Percentiles rank a stretch among this genome's conserved stretches.
Evolutionary conservation across 2,113 vertebrate genomes (phyloP).

Genomic region (Hippocampus zosterae): DNA sequence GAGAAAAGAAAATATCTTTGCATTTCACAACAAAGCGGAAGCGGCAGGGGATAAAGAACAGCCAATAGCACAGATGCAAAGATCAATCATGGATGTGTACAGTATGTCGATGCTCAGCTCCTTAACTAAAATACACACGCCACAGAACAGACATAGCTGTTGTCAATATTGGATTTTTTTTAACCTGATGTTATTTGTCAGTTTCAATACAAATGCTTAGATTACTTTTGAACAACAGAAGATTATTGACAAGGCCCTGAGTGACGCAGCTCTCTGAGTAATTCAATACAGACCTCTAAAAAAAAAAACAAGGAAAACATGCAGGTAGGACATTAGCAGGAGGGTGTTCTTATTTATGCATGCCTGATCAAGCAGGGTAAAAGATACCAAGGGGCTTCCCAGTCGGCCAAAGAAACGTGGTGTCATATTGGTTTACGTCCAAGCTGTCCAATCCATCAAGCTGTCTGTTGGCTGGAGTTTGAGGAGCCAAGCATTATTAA

Average conservation of each 20-base stretch:
- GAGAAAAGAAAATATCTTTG: neutral
- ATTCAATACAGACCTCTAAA: conserved; percentile 53
- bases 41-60: conserved; percentile 31
- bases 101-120: conserved; percentile 18
- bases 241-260: conserved; percentile 16
- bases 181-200: conserved; percentile 22
- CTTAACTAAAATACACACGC: conserved; percentile 1
- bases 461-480: conserved; percentile 67
- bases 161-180: conserved; percentile 2
- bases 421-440: conserved; percentile 50
- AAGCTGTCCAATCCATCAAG: conserved; percentile 79
- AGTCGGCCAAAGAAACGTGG: conserved; percentile 22
- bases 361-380: conserved; percentile 65
- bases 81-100: conserved; percentile 16
- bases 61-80: conserved; percentile 1
- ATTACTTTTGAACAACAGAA: neutral
- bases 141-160: conserved; percentile 1
- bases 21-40: neutral
- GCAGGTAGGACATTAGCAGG: conserved; percentile 55
- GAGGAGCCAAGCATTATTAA: conserved; percentile 76
- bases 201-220: conserved; percentile 15
- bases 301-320: conserved; percentile 53
- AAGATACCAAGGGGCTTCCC: conserved; percentile 52
- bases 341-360: conserved; percentile 47
- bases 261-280: conserved; percentile 58